Evolutionary conservation across 1,140 invertebrate genomes (phyloP), one percentile per base, ranked within the genome.

Genomic region (Heliothis subflexa): DNA sequence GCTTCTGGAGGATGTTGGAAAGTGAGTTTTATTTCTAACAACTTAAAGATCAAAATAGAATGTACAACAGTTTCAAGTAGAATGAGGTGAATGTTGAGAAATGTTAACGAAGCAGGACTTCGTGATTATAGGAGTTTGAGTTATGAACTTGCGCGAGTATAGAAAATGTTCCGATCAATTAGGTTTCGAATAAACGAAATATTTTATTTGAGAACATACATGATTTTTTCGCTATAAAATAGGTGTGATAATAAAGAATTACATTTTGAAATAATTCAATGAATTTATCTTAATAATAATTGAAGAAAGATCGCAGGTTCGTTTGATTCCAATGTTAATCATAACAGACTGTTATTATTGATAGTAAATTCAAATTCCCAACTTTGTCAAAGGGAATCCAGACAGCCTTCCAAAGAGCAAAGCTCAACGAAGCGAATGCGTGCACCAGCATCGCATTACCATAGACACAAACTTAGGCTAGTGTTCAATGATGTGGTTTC

Each of bases 401-500:
- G 33, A 40, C 33, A 40, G 33, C 33, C 33, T 40, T 40, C 33
- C 5, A 40, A 40, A 40, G 33, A 40, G 33, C 33, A 45, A 45
- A 64, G 61, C 14, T 11, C 14, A 11, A 7, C 5, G 14, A 62
- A 75, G 57, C 50, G 21, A 50, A 75, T 75, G 59, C 61, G 10
- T 45, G 61, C 61, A n/a, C 33, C 61, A 16, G 57, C 57, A 50
- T 16, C 3, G 72, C 72, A 75, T 75, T 49, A 73, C 70, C 88
- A 81, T 79, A 85, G 81, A 86, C 83, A 87, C 57, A 57, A 57
- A 91, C 86, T 92, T 94, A 94, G 93, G 91, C 83, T 94, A 94
- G 91, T 54, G 78, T 91, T 89, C 88, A 86, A 82, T 92, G 89
- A 95, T 95, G 87, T 96, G 92, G 93, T 95, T 95, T 95, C 95